Percentiles rank a stretch among this genome's conserved stretches.
phyloP scores from a whole-genome alignment of 2,888 invertebrate species.

The Orthosia gothica region DNA sequence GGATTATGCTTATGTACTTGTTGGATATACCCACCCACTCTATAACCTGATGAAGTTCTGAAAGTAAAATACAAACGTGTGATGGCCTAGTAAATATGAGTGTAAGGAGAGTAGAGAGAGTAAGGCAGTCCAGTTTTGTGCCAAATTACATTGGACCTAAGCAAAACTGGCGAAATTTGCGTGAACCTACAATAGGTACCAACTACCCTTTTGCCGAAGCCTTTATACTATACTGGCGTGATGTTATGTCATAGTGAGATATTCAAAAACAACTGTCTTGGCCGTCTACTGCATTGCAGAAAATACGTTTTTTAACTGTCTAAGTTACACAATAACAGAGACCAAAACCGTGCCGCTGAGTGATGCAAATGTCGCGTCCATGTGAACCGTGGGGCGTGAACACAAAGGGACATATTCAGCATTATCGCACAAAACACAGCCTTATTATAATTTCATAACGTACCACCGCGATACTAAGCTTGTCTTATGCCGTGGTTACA shows the following conservation, averaged over 20 bases:
- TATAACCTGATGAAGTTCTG: too few relatives aligned
- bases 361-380: slow-evolving; percentile 55
- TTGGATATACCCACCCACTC: too few relatives aligned
- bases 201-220: too few relatives aligned
- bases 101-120: too few relatives aligned
- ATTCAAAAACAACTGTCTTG: neutral
- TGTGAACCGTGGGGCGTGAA: slow-evolving; percentile 24
- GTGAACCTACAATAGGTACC: too few relatives aligned
- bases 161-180: too few relatives aligned
- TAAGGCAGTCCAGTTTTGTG: too few relatives aligned
- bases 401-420: slow-evolving; percentile 58
- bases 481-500: neutral
- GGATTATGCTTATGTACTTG: too few relatives aligned
- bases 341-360: slow-evolving; percentile 5
- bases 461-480: slow-evolving; percentile 6
- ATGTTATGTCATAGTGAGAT: neutral
- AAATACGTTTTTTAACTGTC: neutral
- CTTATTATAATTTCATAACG: slow-evolving; percentile 75
- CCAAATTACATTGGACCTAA: too few relatives aligned
- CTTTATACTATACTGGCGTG: too few relatives aligned
- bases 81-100: too few relatives aligned
- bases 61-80: too few relatives aligned
- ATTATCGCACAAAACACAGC: slow-evolving; percentile 63
- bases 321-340: neutral
- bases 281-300: neutral